Base-by-base conservation (phyloP, 2,113 vertebrate species). In the Bufo gargarizans region DNA sequence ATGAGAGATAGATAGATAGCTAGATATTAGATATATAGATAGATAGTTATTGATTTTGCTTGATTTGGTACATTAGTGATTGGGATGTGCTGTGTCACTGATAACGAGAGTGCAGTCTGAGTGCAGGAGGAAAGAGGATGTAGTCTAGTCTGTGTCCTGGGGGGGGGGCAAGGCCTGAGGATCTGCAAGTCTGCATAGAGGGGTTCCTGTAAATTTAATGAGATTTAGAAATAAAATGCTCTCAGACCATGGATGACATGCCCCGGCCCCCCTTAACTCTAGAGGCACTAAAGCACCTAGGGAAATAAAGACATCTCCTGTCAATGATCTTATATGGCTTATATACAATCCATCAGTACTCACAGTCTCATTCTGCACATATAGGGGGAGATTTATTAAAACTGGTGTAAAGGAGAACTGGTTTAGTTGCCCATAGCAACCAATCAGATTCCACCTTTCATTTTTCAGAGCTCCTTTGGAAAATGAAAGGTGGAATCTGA, bases 181-280 rank as follows among this genome's bases (percentile, higher is more conserved):
- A 49, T 82, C 83, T 58, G 65, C 72, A 33, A 69, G 65, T 49
- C 84, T 20, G 43, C 17, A 4, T 13, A 16, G 43, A 72, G 53
- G 71, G 87, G 71, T 13, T 88, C 7, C 56, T 89, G 87, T 77
- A 89, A 84, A 78, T 89, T 89, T 89, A 89, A 89, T 89, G 81
- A 78, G n/a, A 78, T 47, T 33, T 45, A 58, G 72, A 84, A 82
- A 82, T 82, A 59, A 61, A 55, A 84, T 20, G 72, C 82, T 58
- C 59, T 88, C 69, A 83, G 80, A 77, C 69, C 86, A 67, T 22
- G 13, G n/a, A 33, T 77, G 45, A 49, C 58, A 88, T 22, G 50
- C 5, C 8, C 20, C 82, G 53, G 33, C 45, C 19, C 56, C 69
- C 53, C 69, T 79, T 11, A 81, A 69, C 56, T 63, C 56, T 77